phyloP scores from a whole-genome alignment of 2,888 invertebrate species.

The Anodontia alba region DNA sequence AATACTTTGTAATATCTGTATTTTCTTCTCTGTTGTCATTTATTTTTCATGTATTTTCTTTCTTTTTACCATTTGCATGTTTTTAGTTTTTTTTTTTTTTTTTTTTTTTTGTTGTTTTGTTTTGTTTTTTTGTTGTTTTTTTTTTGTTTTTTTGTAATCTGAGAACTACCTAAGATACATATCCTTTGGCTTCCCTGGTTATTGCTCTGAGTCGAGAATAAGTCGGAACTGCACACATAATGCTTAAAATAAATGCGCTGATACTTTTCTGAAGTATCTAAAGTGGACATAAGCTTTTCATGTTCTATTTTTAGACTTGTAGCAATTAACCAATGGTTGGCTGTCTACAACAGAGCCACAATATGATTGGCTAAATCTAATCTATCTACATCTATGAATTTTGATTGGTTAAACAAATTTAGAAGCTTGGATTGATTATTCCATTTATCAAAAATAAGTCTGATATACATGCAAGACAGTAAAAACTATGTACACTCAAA shows the following conservation, averaged over 20 bases:
- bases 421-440: neutral
- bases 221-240: slow-evolving; percentile 56
- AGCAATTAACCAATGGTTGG: slow-evolving; percentile 27
- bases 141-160: neutral
- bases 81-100: no score
- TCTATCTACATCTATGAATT: slow-evolving; percentile 51
- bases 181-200: slow-evolving; percentile 58
- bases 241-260: neutral
- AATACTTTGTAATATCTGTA: no score
- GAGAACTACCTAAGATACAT: slow-evolving; percentile 4
- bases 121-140: neutral
- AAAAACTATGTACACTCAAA: slow-evolving; percentile 27
- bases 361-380: slow-evolving; percentile 26
- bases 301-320: neutral
- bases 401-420: slow-evolving; percentile 44
- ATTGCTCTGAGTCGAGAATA: slow-evolving; percentile 54
- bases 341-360: slow-evolving; percentile 28
- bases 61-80: no score
- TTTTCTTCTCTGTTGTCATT: no score
- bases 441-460: slow-evolving; percentile 23
- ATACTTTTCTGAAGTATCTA: no score
- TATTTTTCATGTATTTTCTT: no score
- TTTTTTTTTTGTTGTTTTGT: neutral
- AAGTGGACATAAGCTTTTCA: neutral
- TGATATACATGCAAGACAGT: slow-evolving; percentile 55